Base-by-base conservation (phyloP, 2,113 vertebrate genomes). In the Tautogolabrus adspersus region DNA sequence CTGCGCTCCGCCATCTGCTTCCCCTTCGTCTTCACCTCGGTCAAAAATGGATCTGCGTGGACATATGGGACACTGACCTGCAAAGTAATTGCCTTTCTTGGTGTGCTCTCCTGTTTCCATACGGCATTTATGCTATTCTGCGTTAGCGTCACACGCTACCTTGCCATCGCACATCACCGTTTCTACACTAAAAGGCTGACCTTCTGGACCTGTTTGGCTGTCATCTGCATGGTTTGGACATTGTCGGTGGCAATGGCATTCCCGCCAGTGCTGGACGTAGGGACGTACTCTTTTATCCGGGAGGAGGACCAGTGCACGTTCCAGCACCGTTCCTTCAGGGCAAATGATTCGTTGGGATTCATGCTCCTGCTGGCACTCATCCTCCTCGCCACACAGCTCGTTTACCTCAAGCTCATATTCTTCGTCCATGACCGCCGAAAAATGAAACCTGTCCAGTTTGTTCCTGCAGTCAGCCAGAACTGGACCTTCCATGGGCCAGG, bases 331-430 rank as follows among this genome's bases (percentile, higher is more conserved):
- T 99, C 97, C 89, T 99, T 99, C 95, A 95, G 97, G 90, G 98
- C 97, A 89, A 99, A 99, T 54, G 98, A 99, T 94, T 99, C 98
- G 51, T 94, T 99, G 95, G 98, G 98, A 94, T 99, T 99, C 95
- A 99, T 99, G 97, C 95, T 99, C 82, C 96, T 99, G 75, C 96
- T 99, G 87, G 97, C 97, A 57, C 97, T 99, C 89, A 99, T 99
- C 91, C 97, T 99, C 91, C 94, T 99, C 91, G 98, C 98, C 94
- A 99, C 98, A 88, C 98, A 99, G 96, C 96, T 99, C 94, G 98
- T 99, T 96, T 99, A 99, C 98, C 97, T 99, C 97, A 99, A 99
- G 96, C 98, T 99, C 95, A 99, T 99, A 89, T 99, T 99, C 94
- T 99, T 99, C 71, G 98, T 99, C 87, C 97, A 99, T 6, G 97